phyloP scores from a whole-genome alignment of 2,797 vertebrate genomes.

The Chaetodon trifasciatus region DNA sequence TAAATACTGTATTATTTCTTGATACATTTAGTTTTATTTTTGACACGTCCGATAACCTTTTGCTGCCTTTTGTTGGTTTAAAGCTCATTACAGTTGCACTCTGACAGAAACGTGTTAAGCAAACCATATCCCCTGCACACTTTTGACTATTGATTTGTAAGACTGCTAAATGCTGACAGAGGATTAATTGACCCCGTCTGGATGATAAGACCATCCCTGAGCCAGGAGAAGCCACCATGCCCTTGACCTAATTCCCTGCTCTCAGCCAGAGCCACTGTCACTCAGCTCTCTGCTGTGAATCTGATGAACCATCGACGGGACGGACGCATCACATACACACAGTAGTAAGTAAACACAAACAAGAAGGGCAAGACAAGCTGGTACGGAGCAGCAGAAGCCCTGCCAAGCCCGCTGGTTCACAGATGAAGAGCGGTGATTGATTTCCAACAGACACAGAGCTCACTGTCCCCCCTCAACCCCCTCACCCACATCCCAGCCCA shows the following conservation, averaged over 20 bases:
- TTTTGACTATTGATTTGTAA: slow-evolving; percentile 60
- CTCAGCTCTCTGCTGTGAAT: slow-evolving; percentile 58
- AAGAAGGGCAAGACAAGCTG: slow-evolving; percentile 76
- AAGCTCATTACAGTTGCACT: background rate
- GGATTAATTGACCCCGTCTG: slow-evolving; percentile 70
- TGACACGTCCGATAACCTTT: background rate
- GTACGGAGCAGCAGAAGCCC: slow-evolving; percentile 74
- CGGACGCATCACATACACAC: slow-evolving; percentile 44
- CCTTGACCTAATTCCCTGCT: slow-evolving; percentile 79
- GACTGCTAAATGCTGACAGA: slow-evolving; percentile 65
- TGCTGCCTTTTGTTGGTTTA: slow-evolving; percentile 4
- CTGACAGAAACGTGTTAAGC: background rate
- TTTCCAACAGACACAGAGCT: slow-evolving; percentile 79
- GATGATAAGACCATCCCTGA: slow-evolving; percentile 65
- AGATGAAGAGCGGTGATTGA: slow-evolving; percentile 81
- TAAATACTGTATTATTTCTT: background rate
- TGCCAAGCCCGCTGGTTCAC: slow-evolving; percentile 71
- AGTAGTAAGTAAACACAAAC: slow-evolving; percentile 62
- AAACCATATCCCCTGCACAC: slow-evolving; percentile 7
- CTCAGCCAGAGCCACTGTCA: slow-evolving; percentile 61
- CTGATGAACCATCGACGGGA: slow-evolving; percentile 59
- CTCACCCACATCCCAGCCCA: slow-evolving; percentile 44
- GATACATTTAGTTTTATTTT: background rate
- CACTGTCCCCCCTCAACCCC: slow-evolving; percentile 63
- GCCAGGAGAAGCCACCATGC: slow-evolving; percentile 61